Conservation (phyloP, 2,797 vertebrate genomes). For the Takifugu ocellatus region DNA sequence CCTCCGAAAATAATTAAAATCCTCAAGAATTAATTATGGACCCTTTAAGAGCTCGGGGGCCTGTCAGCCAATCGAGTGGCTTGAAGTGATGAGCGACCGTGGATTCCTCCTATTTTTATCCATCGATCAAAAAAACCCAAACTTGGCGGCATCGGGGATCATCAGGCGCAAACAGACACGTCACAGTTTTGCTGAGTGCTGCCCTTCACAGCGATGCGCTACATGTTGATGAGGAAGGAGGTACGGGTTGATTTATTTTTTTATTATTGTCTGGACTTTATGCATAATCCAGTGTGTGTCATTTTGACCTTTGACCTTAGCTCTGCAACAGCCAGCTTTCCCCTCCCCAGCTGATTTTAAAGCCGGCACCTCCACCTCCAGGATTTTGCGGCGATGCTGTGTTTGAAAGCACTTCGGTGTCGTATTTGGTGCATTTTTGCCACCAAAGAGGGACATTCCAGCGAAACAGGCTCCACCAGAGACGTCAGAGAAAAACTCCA, state of each 20-base stretch:
- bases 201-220: constrained; percentile 32
- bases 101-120: constrained; percentile 57
- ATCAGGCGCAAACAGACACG: constrained; percentile 32
- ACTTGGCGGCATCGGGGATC: constrained; percentile 34
- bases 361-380: no score
- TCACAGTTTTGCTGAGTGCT: constrained; percentile 36
- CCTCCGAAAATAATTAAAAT: constrained; percentile 25
- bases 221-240: background rate
- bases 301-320: no score
- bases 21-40: constrained; percentile 7
- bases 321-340: no score
- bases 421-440: constrained; percentile 25
- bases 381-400: background rate
- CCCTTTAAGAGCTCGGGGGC: constrained; percentile 13
- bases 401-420: background rate
- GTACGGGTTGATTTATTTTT: no score
- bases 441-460: background rate
- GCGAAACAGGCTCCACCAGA: constrained; percentile 4
- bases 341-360: no score
- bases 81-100: constrained; percentile 16
- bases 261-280: no score
- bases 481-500: constrained; percentile 24
- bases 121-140: constrained; percentile 24
- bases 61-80: constrained; percentile 18
- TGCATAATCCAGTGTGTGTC: no score